Percentiles rank a stretch among this genome's conserved stretches.
These are phyloP conservation scores for Stratiomys singularior DNA, from an alignment of 2,888 invertebrate species.

Conservation along the genomic window DNA sequence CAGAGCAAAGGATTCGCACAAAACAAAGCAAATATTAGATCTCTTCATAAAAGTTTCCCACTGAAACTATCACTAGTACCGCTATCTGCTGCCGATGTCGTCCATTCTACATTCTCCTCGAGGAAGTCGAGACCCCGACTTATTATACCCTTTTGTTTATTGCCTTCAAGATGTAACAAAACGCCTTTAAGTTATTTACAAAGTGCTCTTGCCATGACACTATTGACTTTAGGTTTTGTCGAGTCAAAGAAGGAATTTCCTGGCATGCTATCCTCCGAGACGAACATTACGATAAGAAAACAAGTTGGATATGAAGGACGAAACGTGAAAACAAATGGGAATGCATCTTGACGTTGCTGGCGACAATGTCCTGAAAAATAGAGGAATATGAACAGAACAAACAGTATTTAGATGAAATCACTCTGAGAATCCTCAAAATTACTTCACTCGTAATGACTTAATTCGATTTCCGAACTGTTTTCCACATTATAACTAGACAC, in stretches of 20 bases:
- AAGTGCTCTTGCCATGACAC: slow-evolving; percentile 29
- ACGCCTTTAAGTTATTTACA: slow-evolving; percentile 38
- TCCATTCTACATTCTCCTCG: neutral
- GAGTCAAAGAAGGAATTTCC: slow-evolving; percentile 34
- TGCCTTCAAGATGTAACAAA: slow-evolving; percentile 28
- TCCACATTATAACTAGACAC: slow-evolving; percentile 32
- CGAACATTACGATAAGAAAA: neutral
- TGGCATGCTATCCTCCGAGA: neutral
- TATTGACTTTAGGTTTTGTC: slow-evolving; percentile 34
- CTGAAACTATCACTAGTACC: neutral
- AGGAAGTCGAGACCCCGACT: neutral
- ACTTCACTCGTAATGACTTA: slow-evolving; percentile 36
- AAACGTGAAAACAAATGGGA: neutral
- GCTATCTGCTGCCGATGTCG: neutral
- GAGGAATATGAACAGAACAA: slow-evolving; percentile 25
- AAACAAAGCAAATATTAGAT: neutral
- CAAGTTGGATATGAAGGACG: too few relatives aligned
- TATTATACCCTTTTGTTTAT: slow-evolving; percentile 23
- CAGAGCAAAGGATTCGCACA: neutral
- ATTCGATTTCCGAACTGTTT: slow-evolving; percentile 42
- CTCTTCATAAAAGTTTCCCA: neutral
- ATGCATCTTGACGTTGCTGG: slow-evolving; percentile 9
- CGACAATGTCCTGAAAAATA: neutral
- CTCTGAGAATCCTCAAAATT: slow-evolving; percentile 26
- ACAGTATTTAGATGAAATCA: slow-evolving; percentile 27